phyloP scores from a whole-genome alignment of 2,113 vertebrate genomes.

The Struthio camelus region DNA sequence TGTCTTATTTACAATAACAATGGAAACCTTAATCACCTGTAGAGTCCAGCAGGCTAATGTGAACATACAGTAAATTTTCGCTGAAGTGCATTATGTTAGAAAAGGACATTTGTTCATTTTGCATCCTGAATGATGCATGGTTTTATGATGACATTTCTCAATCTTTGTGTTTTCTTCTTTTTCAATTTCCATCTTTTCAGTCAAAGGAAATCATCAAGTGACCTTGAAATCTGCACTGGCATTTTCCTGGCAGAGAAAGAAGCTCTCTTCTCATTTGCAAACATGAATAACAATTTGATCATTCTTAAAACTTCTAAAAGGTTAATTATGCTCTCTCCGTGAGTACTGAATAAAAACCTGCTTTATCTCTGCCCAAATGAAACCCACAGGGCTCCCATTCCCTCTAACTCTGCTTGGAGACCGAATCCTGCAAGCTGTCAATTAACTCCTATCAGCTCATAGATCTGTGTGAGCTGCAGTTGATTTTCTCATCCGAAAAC shows the following conservation, averaged over 20 bases:
- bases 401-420: slow-evolving; percentile 72
- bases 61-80: slow-evolving; percentile 4
- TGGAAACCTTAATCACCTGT: background rate
- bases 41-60: background rate
- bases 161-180: background rate
- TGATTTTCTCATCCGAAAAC: slow-evolving; percentile 76
- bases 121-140: slow-evolving; percentile 20
- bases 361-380: slow-evolving; percentile 80
- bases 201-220: slow-evolving; percentile 71
- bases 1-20: slow-evolving; percentile 23
- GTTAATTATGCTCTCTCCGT: slow-evolving; percentile 80
- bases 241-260: slow-evolving; percentile 74
- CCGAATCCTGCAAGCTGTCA: slow-evolving; percentile 74
- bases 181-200: slow-evolving; percentile 20
- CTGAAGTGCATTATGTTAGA: background rate
- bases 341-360: slow-evolving; percentile 77
- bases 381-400: slow-evolving; percentile 75
- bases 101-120: slow-evolving; percentile 58
- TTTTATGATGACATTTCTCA: slow-evolving; percentile 57
- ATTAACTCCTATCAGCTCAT: slow-evolving; percentile 76
- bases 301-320: slow-evolving; percentile 82
- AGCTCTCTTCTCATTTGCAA: slow-evolving; percentile 78
- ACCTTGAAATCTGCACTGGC: slow-evolving; percentile 78
- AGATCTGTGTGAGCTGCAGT: slow-evolving; percentile 68
- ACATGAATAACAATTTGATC: slow-evolving; percentile 85